These are phyloP conservation scores for Amphiura filiformis DNA, from an alignment of 35 echinoderm and acorn worm species.

Conservation along the genomic window DNA sequence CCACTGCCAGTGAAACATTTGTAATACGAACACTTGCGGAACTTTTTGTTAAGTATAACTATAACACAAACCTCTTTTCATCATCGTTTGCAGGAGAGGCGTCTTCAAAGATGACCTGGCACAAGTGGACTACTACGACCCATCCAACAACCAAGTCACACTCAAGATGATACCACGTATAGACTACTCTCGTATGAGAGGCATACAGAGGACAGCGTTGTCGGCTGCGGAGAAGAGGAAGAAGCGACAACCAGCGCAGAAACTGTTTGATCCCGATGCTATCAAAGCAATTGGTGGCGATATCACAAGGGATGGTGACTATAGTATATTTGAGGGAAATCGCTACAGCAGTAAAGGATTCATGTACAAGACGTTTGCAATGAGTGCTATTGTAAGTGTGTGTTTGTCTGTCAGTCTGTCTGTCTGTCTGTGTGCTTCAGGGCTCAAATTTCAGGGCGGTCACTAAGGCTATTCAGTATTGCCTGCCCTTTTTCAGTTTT, in stretches of 20 bases:
- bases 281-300: constrained; percentile 92
- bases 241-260: constrained; percentile 56
- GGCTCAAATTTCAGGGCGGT: too few relatives aligned
- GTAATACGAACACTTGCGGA: too few relatives aligned
- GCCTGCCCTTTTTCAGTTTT: too few relatives aligned
- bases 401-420: too few relatives aligned
- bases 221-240: constrained; percentile 64
- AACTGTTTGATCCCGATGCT: constrained; percentile 89
- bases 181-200: constrained; percentile 73
- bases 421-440: too few relatives aligned
- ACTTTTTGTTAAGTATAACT: too few relatives aligned
- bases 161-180: constrained; percentile 90
- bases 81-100: constrained; percentile 86
- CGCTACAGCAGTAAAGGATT: constrained; percentile 93
- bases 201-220: constrained; percentile 52
- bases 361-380: constrained; percentile 89
- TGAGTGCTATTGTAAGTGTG: constrained; percentile 95
- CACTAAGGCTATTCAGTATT: too few relatives aligned
- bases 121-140: constrained; percentile 87
- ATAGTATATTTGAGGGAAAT: constrained; percentile 90
- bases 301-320: constrained; percentile 93
- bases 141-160: constrained; percentile 95
- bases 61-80: too few relatives aligned
- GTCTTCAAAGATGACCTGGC: constrained; percentile 94
- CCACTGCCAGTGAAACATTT: too few relatives aligned